phyloP scores from a whole-genome alignment of 1,140 invertebrate genomes.

The Bombus turneri region DNA sequence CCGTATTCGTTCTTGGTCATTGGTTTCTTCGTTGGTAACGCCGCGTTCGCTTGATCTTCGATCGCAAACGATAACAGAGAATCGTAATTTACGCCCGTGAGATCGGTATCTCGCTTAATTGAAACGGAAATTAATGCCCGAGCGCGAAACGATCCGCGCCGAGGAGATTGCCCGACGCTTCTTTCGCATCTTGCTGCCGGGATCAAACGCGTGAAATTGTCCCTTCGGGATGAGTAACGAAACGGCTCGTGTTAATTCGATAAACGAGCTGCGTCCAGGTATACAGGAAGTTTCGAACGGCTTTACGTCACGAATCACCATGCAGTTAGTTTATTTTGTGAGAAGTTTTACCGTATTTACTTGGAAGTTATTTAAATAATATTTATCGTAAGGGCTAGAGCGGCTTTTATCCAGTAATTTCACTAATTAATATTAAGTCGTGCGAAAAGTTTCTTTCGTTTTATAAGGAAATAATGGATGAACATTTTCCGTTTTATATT shows the following conservation, averaged over 20 bases:
- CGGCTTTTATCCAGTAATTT: no score
- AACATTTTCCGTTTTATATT: no score
- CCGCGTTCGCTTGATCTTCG: conserved; percentile 2
- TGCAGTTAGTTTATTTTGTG: no score
- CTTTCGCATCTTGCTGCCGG: neutral
- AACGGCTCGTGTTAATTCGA: neutral
- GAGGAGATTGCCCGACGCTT: neutral
- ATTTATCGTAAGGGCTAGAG: no score
- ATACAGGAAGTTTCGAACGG: no score
- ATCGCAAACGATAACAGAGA: conserved; percentile 27
- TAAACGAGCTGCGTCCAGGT: neutral
- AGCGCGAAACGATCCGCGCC: neutral
- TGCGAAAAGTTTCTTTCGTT: no score
- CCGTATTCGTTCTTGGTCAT: neutral
- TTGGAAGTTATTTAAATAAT: no score
- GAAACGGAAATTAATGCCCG: conserved; percentile 27
- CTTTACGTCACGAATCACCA: no score
- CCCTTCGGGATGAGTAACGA: neutral
- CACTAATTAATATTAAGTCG: no score
- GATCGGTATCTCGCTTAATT: conserved; percentile 28
- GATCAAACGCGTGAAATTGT: neutral
- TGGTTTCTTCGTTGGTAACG: neutral
- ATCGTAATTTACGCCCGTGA: conserved; percentile 23
- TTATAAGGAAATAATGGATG: no score
- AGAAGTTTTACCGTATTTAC: no score